Evolutionary conservation across 2,113 vertebrate species (phyloP).

Genomic region (Deroptyus accipitrinus): DNA sequence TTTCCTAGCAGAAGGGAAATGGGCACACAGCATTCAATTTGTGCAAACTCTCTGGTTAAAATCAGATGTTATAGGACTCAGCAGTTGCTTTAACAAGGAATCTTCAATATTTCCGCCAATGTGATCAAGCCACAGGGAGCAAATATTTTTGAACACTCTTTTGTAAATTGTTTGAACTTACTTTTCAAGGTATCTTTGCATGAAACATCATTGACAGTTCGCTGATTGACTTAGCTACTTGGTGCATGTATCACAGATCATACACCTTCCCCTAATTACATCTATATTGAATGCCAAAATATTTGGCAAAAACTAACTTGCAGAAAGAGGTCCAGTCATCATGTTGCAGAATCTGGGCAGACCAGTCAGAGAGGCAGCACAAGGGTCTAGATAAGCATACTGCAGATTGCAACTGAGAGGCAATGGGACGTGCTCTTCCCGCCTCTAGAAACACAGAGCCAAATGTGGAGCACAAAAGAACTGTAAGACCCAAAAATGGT

Average conservation of each 20-base stretch:
- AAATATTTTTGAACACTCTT: neutral
- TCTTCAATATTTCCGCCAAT: neutral
- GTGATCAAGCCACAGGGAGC: neutral
- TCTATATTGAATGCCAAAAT: neutral
- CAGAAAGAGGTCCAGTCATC: neutral
- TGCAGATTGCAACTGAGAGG: neutral
- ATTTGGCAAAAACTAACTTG: neutral
- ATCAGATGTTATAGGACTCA: neutral
- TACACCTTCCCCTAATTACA: neutral
- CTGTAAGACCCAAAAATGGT: neutral
- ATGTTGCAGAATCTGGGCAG: neutral
- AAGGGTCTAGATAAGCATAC: neutral
- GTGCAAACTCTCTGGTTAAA: neutral
- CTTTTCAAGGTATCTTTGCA: neutral
- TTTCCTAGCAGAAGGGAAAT: slow-evolving; percentile 22
- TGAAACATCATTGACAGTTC: neutral
- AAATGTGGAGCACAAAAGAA: neutral
- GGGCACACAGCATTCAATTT: neutral
- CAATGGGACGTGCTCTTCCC: neutral
- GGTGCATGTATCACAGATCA: fast-evolving
- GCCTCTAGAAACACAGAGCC: neutral
- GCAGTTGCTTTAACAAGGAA: neutral
- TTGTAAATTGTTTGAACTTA: neutral
- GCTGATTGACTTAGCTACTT: neutral
- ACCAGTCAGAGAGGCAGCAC: neutral